These are phyloP conservation scores for Glaucidium brasilianum DNA, from an alignment of 2,113 vertebrate species.

Conservation along the genomic window DNA sequence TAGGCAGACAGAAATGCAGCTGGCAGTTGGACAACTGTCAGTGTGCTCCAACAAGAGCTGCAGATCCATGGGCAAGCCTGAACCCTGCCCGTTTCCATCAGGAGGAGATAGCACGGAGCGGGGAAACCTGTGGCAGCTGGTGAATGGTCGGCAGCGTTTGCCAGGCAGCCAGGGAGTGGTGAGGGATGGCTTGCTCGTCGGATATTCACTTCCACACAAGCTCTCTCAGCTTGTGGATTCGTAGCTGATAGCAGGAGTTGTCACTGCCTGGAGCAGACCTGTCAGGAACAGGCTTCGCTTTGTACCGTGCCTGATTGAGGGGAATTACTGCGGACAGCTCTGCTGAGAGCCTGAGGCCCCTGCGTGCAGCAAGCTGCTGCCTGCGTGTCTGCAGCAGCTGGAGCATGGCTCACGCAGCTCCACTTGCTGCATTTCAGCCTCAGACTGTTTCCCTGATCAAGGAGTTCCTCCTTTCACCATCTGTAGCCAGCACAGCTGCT, in stretches of 20 bases:
- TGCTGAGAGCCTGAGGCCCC: neutral
- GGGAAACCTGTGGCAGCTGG: rapidly evolving
- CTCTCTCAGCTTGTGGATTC: neutral
- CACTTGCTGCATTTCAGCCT: neutral
- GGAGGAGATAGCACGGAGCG: neutral
- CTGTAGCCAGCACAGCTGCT: neutral
- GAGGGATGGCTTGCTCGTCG: neutral
- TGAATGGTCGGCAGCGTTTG: neutral
- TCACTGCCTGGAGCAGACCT: neutral
- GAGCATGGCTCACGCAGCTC: neutral
- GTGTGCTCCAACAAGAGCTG: neutral
- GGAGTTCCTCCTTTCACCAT: neutral
- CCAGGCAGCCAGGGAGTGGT: rapidly evolving
- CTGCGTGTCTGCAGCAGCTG: neutral
- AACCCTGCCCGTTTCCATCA: neutral
- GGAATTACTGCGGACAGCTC: neutral
- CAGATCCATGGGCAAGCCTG: neutral
- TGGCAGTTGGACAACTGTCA: neutral
- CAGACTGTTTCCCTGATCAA: neutral
- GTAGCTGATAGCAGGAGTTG: neutral
- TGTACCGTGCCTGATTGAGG: neutral
- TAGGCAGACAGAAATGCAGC: neutral
- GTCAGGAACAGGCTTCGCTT: neutral
- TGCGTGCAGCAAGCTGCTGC: neutral
- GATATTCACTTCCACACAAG: neutral